Base-by-base conservation (phyloP, 2,888 invertebrate genomes). In the Caenorhabditis virilis region DNA sequence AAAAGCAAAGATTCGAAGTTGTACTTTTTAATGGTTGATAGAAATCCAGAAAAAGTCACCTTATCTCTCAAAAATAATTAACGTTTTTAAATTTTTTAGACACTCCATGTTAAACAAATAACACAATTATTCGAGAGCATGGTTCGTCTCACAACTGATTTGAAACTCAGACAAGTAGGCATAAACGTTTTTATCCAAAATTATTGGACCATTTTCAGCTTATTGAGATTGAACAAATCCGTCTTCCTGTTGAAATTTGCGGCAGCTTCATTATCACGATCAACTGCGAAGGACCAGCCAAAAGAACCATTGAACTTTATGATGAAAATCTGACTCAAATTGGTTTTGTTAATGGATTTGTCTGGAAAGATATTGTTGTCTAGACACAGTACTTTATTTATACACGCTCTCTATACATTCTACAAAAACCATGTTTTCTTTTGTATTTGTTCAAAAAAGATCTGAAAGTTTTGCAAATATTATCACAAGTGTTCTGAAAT, bases 271-370 rank as follows among this genome's bases (percentile, higher is more conserved):
- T 43, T 23, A 6, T 65, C 27, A 41, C 52, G 25, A 42, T 65
- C 6, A 46, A 55, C 7, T 65, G 55, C 20, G 52, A 48, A n/a
- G 45, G 43, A 11, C 49, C 52, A 35, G 59, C 52, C 20, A 56
- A 59, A 20, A 45, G 56, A 0, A 16, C 36, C 6, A 36, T 65
- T 11, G 56, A 65, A 16, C 38, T 65, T 23, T 65, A 46, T 25
- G 59, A 65, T 30, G 59, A 59, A 18, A 60, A 65, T 39, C 54
- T 59, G 52, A 55, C 59, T 43, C 59, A 55, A 42, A 46, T 46
- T 25, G 65, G 65, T 36, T 56, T 56, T 30, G 52, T 60, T 13
- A 51, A 51, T 6, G 59, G 56, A 45, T 52, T 65, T 25, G 48
- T 49, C 16, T 64, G 64, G 64, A 39, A 46, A 46, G 58, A 64